These are phyloP conservation scores for Scaptomyza caliginosa DNA, from an alignment of 2,888 invertebrate species.

Conservation along the genomic window DNA sequence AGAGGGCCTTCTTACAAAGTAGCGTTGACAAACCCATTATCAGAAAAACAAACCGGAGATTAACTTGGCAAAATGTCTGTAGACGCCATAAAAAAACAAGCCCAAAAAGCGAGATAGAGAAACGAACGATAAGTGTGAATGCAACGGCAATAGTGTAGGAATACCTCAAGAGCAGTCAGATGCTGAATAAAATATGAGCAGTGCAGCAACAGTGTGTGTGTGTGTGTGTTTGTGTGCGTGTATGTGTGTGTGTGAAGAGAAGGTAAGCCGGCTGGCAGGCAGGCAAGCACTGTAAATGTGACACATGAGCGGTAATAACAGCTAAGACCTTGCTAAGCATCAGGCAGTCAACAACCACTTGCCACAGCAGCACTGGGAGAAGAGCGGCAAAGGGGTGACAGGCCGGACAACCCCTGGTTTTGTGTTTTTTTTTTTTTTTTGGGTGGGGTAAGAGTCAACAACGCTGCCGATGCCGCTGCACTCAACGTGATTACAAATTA, in stretches of 20 bases:
- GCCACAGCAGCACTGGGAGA: conserved; percentile 30
- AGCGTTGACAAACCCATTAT: conserved; percentile 80
- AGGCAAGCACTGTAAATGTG: conserved; percentile 61
- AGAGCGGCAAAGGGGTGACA: background rate
- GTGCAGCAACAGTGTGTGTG: conserved; percentile 21
- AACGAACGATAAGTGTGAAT: conserved; percentile 27
- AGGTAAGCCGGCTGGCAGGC: conserved; percentile 32
- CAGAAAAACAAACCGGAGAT: conserved; percentile 80
- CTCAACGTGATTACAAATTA: conserved; percentile 77
- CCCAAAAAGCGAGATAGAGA: conserved; percentile 11
- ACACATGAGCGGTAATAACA: conserved; percentile 78
- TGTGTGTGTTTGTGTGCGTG: too few relatives aligned
- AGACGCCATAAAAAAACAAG: conserved; percentile 64
- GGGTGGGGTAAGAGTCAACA: conserved; percentile 34
- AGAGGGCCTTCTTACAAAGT: conserved; percentile 60
- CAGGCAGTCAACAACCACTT: conserved; percentile 78
- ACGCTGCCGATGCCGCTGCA: conserved; percentile 52
- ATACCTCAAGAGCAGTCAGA: conserved; percentile 49
- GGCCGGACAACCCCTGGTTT: conserved; percentile 35
- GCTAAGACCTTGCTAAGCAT: conserved; percentile 77
- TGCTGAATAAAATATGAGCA: conserved; percentile 77
- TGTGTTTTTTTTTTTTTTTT: conserved; percentile 26
- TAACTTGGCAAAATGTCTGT: conserved; percentile 80
- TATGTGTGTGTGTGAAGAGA: background rate
- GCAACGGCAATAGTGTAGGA: conserved; percentile 40